Evolutionary conservation across 2,888 invertebrate species (phyloP), one percentile per base, ranked within the genome.

Genomic region (Nemoura dubitans): DNA sequence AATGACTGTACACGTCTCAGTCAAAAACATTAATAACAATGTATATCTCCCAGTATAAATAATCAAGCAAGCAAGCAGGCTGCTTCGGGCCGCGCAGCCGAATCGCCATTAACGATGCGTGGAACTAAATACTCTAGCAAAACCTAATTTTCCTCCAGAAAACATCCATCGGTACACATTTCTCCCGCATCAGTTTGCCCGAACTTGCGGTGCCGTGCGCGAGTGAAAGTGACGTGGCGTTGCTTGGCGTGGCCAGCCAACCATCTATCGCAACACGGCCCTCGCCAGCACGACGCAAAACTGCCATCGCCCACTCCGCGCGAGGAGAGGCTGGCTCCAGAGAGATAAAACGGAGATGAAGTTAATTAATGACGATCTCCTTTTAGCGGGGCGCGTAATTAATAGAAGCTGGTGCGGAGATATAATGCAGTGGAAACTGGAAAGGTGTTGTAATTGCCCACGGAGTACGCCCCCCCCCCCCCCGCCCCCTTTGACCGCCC

Each of bases 311-410:
- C 59, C 5, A 6, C 36, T 3, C 36, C 36, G 36, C 36, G 21
- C 36, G 36, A 10, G 5, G 5, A 36, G 36, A 36, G 10, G 36
- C 36, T 6, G 36, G 10, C 36, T 36, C 36, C 3, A 21, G 16
- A 14, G 59, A 59, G 81, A 81, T 28, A 28, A 81, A 81, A 78
- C 78, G 29, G 28, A 81, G 81, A 81, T 30, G 81, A 81, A 81
- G 81, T 81, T 28, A 81, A 81, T 30, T 81, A 81, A 81, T 81
- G 81, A 81, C 28, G 27, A 81, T 28, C 29, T 81, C 81, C 29
- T 29, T 81, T 30, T 28, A 81, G 81, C 28, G 81, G 10, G 6
- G 30, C 2, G 59, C 29, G 78, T n/a, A 81, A 81, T 81, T 81
- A 81, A 81, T 81, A 28, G 81, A 81, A 81, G 81, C 59, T 21